A percentile compares a stretch with the other conserved stretches of the same genome.
These are phyloP conservation scores for Gryllus bimaculatus DNA, from an alignment of 1,140 invertebrate genomes.

Conservation along the genomic window DNA sequence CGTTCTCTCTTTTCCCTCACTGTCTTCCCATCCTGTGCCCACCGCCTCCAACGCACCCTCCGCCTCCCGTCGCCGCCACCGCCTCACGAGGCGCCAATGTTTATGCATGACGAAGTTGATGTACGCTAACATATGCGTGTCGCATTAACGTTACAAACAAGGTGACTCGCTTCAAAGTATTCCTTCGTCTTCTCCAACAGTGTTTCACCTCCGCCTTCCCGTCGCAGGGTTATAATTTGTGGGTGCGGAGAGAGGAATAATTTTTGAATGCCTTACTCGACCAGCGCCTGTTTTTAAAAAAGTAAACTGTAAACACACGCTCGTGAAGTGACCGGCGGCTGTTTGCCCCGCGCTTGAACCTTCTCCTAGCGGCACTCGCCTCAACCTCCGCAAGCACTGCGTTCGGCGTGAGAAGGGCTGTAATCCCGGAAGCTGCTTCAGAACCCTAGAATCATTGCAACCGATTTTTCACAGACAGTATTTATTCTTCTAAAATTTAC, in stretches of 20 bases:
- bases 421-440: too few relatives aligned
- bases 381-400: not conserved
- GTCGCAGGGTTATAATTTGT: not conserved
- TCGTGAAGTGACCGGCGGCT: not conserved
- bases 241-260: not conserved
- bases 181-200: not conserved
- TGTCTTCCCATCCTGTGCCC: too few relatives aligned
- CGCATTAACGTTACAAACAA: not conserved
- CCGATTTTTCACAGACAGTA: too few relatives aligned
- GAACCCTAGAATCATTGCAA: too few relatives aligned
- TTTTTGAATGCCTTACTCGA: not conserved
- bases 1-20: too few relatives aligned
- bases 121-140: not conserved
- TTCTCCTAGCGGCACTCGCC: not conserved
- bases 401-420: not conserved
- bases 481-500: too few relatives aligned
- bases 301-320: not conserved
- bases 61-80: too few relatives aligned
- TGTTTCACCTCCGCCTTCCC: not conserved
- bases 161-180: constrained; percentile 3
- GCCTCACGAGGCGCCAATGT: not conserved
- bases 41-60: too few relatives aligned
- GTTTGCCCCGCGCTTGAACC: not conserved
- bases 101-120: not conserved
- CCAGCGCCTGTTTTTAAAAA: not conserved